Base-by-base conservation (phyloP, 2,113 vertebrate genomes). In the Oriolus oriolus region DNA sequence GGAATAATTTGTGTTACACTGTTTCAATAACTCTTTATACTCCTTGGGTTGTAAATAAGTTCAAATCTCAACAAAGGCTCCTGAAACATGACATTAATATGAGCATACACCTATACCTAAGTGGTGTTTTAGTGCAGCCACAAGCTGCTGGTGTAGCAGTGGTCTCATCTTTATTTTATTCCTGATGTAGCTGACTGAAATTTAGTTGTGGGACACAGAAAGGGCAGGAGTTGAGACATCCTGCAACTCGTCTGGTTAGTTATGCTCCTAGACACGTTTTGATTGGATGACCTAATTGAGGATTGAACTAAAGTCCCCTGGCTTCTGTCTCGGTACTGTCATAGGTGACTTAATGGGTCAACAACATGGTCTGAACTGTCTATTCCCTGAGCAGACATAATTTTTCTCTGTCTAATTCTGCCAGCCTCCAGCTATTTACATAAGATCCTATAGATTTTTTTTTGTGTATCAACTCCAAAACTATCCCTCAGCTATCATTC, bases 251-350 rank as follows among this genome's bases (percentile, higher is more conserved):
- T 79, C 87, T 90, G 75, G 35, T 94, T 93, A 92, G 90, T 92
- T 95, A 50, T 59, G 74, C 61, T 95, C 77, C 73, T 52, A 94
- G 95, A 75, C 87, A 82, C 2, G 0, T 84, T 96, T 91, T 94
- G 76, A 96, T 82, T 93, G 89, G 86, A 54, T 96, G 96, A 95
- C 96, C 95, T 97, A 97, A 95, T 91, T 97, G 89, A 86, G 69
- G 89, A 91, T 53, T 95, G 95, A 92, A 74, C 86, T 84, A 30
- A 76, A 81, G 89, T 87, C 57, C 80, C 39, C 71, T 93, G 92
- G 85, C 92, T 93, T 96, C 73, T 95, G 69, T 95, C 68, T 96
- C 45, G 9, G 2, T 88, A 35, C 49, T 84, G 53, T 86, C 79
- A 59, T 86, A 94, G 87, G 90, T 92, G 90, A 86, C 56, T 82